Evolutionary conservation across 2,113 vertebrate genomes (phyloP).

Genomic region (Salvator merianae): DNA sequence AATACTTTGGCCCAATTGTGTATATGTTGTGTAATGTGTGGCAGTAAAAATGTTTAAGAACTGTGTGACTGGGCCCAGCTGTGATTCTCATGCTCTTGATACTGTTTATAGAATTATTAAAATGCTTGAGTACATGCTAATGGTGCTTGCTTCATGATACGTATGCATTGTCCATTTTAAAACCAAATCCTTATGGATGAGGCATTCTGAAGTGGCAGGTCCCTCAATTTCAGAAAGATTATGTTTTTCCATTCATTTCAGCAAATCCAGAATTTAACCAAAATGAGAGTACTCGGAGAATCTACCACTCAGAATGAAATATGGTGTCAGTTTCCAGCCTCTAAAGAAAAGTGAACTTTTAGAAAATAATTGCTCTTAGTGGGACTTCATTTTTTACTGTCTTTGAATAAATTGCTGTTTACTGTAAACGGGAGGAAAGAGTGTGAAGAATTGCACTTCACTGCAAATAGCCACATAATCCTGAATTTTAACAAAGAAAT

Average conservation of each 20-base stretch:
- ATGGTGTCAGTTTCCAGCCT: slow-evolving; percentile 21
- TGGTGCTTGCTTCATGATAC: background rate
- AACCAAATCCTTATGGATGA: background rate
- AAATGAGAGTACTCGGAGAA: slow-evolving; percentile 5
- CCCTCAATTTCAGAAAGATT: background rate
- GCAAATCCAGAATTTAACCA: background rate
- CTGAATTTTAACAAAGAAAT: slow-evolving; percentile 4
- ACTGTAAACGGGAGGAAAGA: background rate
- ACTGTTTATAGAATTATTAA: background rate
- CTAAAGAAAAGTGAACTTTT: slow-evolving; percentile 18
- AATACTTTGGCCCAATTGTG: background rate
- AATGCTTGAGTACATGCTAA: background rate
- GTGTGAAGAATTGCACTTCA: background rate
- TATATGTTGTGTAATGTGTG: background rate
- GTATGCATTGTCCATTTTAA: background rate
- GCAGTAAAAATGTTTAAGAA: background rate
- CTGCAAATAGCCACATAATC: background rate
- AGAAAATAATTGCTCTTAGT: slow-evolving; percentile 20
- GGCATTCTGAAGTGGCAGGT: background rate
- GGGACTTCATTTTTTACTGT: slow-evolving; percentile 17
- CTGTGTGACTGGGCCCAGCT: background rate
- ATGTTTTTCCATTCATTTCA: background rate
- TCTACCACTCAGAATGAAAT: slow-evolving; percentile 10
- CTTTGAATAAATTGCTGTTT: slow-evolving; percentile 28
- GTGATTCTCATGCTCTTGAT: background rate